Evolutionary conservation across 2,797 vertebrate species (phyloP).

Genomic region (Chrosomus eos): DNA sequence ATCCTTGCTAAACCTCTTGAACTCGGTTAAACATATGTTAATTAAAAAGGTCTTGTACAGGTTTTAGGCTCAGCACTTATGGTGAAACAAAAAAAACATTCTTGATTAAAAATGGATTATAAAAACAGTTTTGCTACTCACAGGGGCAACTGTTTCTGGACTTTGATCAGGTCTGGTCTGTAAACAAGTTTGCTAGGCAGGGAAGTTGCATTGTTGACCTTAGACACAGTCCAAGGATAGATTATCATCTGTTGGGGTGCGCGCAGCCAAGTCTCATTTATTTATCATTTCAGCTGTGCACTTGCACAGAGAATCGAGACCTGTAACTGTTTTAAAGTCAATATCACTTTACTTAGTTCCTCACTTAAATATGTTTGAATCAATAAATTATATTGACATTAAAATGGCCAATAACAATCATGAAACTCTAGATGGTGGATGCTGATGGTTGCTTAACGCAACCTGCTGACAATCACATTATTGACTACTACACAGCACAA

Average conservation of each 20-base stretch:
- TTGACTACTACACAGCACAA: too few species aligned
- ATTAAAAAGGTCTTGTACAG: not conserved
- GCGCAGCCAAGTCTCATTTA: slow-evolving; percentile 27
- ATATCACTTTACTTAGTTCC: not conserved
- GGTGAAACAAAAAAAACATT: not conserved
- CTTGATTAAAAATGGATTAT: slow-evolving; percentile 11
- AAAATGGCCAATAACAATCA: not conserved
- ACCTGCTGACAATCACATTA: too few species aligned
- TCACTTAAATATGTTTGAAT: not conserved
- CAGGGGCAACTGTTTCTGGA: slow-evolving; percentile 14
- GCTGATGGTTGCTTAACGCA: too few species aligned
- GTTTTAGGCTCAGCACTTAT: not conserved
- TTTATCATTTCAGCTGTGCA: slow-evolving; percentile 49
- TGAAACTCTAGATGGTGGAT: too few species aligned
- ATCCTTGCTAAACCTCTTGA: not conserved
- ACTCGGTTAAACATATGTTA: not conserved
- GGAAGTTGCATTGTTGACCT: slow-evolving; percentile 43
- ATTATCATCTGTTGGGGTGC: slow-evolving; percentile 33
- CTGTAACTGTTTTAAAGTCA: slow-evolving; percentile 9
- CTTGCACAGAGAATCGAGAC: slow-evolving; percentile 19
- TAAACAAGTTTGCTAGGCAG: slow-evolving; percentile 51
- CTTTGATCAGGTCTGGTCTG: slow-evolving; percentile 53
- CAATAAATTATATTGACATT: not conserved
- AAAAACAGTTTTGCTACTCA: slow-evolving; percentile 29
- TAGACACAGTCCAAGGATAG: slow-evolving; percentile 48